These are phyloP conservation scores for Lycophotia porphyrea DNA, from an alignment of 2,888 invertebrate species.

Conservation along the genomic window DNA sequence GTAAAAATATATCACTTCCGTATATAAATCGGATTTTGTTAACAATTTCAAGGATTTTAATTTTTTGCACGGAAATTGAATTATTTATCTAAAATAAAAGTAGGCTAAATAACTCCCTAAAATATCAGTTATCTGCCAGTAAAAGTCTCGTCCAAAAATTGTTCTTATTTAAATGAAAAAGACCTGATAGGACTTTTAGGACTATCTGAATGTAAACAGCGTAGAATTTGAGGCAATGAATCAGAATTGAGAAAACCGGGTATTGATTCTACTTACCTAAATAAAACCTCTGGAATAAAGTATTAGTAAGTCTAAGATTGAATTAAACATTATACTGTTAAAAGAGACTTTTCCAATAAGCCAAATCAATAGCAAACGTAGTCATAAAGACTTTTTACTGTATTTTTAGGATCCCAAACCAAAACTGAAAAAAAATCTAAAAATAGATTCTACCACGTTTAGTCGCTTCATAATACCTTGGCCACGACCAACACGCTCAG, in stretches of 20 bases:
- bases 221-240: neutral
- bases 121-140: no score
- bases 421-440: neutral
- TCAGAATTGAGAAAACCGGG: neutral
- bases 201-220: neutral
- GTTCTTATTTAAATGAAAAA: no score
- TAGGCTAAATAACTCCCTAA: no score
- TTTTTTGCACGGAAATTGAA: no score
- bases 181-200: no score
- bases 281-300: neutral
- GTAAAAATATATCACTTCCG: no score
- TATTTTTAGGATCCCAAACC: neutral
- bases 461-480: neutral
- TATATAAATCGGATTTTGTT: no score
- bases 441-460: neutral
- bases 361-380: neutral
- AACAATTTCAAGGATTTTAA: no score
- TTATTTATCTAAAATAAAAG: no score
- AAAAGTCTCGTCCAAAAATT: no score
- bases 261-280: neutral
- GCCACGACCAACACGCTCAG: neutral
- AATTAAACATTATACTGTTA: neutral
- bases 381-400: neutral
- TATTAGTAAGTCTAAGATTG: neutral
- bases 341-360: neutral